A percentile compares a stretch with the other conserved stretches of the same genome.
phyloP scores from a whole-genome alignment of 1,140 invertebrate genomes.

The Drosophila athabasca region DNA sequence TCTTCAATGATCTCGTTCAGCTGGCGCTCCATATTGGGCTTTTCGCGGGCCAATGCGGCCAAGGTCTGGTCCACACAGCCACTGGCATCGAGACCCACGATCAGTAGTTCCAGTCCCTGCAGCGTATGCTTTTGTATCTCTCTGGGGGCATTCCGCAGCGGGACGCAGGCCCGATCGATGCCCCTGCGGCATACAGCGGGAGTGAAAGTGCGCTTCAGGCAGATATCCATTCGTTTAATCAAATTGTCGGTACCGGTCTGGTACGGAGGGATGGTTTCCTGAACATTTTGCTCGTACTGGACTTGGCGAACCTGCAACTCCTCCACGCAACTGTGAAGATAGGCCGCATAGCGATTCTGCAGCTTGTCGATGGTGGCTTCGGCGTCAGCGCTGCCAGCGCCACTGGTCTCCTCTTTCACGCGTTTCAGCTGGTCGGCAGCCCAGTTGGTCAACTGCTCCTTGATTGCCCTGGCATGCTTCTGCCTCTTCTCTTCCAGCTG shows the following conservation, averaged over 20 bases:
- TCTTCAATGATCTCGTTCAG: slow-evolving; percentile 19
- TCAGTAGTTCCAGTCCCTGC: slow-evolving; percentile 1
- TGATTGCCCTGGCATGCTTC: not conserved
- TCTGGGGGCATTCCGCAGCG: not conserved
- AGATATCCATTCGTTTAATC: slow-evolving; percentile 9
- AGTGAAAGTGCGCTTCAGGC: not conserved
- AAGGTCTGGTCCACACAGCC: slow-evolving; percentile 20
- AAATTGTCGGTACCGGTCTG: slow-evolving; percentile 12
- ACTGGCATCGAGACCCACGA: slow-evolving; percentile 3
- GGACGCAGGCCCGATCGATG: slow-evolving; percentile 3
- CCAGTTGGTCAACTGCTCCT: slow-evolving; percentile 31
- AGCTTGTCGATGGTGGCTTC: slow-evolving; percentile 17
- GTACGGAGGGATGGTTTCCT: not conserved
- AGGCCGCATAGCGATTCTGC: not conserved
- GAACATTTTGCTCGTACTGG: slow-evolving; percentile 19
- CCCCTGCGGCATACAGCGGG: not conserved
- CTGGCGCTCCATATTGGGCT: not conserved
- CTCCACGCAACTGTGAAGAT: slow-evolving; percentile 18
- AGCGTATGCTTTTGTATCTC: slow-evolving; percentile 7
- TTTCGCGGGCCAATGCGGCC: slow-evolving; percentile 7
- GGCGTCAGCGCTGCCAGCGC: slow-evolving; percentile 12
- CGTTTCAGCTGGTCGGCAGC: slow-evolving; percentile 28
- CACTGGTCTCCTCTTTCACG: slow-evolving; percentile 29
- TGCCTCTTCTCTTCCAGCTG: slow-evolving; percentile 12
- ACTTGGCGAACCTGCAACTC: slow-evolving; percentile 20